Percentiles rank a stretch among this genome's conserved stretches.
These are phyloP conservation scores for Montipora capricornis DNA, from an alignment of 64 coral and sea anemone genomes.

Conservation along the genomic window DNA sequence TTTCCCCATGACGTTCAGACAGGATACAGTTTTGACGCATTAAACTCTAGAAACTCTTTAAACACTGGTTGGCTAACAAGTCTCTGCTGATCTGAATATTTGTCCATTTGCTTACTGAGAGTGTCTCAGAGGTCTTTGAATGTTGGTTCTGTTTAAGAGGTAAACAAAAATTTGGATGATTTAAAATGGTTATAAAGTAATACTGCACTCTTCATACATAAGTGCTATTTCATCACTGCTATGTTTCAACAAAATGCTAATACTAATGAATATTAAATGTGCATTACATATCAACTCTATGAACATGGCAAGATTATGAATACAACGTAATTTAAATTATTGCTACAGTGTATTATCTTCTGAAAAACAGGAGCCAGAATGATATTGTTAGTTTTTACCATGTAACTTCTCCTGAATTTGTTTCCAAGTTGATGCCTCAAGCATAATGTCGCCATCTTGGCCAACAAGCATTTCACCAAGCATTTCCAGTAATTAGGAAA, in stretches of 20 bases:
- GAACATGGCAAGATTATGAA: background rate
- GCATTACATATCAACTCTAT: background rate
- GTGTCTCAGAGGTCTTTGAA: background rate
- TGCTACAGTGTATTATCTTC: background rate
- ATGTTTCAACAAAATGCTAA: background rate
- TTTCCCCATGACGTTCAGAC: slow-evolving; percentile 56
- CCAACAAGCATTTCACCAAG: slow-evolving; percentile 54
- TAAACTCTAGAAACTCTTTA: slow-evolving; percentile 20
- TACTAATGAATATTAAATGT: background rate
- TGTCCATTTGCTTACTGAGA: slow-evolving; percentile 26
- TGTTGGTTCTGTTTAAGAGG: background rate
- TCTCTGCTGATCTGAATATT: slow-evolving; percentile 35
- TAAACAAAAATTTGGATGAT: background rate
- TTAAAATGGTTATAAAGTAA: background rate
- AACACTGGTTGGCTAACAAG: background rate
- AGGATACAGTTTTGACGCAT: slow-evolving; percentile 39
- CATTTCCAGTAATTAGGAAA: slow-evolving; percentile 26
- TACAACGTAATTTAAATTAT: background rate
- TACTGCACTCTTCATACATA: background rate
- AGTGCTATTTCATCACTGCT: background rate
- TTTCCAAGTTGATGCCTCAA: slow-evolving; percentile 40
- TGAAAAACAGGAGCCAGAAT: background rate
- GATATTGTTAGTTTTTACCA: background rate
- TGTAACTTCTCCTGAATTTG: slow-evolving; percentile 58
- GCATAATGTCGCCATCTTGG: slow-evolving; percentile 53